Conservation (phyloP, 2,888 invertebrate genomes). For the Andrena haemorrhoa region DNA sequence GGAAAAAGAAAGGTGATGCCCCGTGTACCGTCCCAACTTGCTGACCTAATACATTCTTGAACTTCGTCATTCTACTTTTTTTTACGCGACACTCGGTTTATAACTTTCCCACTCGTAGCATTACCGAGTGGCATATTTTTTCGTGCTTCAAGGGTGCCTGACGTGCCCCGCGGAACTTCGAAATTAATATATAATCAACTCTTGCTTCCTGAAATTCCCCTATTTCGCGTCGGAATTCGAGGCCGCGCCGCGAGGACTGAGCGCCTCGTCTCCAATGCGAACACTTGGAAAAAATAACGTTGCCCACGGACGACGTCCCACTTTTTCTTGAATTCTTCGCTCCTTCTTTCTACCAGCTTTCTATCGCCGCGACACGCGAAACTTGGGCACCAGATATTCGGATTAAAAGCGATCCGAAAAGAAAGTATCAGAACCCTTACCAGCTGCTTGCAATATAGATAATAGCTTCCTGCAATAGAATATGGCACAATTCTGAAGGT, state of each 20-base stretch:
- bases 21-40: constrained; percentile 34
- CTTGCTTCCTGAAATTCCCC: not conserved
- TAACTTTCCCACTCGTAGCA: constrained; percentile 38
- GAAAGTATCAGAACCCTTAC: not conserved
- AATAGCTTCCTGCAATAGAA: not conserved
- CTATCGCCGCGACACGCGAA: not conserved
- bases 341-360: not conserved
- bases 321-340: constrained; percentile 4
- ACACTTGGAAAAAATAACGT: not conserved
- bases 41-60: constrained; percentile 58
- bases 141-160: constrained; percentile 2
- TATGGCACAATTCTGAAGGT: not conserved
- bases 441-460: not conserved
- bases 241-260: not conserved
- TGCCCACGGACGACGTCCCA: not conserved
- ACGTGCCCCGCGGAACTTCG: constrained; percentile 7
- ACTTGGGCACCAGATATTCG: too few relatives aligned
- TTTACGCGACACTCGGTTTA: constrained; percentile 35
- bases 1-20: constrained; percentile 41
- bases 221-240: not conserved
- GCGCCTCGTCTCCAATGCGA: not conserved
- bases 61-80: constrained; percentile 39
- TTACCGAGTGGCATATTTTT: constrained; percentile 25
- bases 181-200: constrained; percentile 32
- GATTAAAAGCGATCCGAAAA: too few relatives aligned